Conservation (phyloP, 2,797 vertebrate species). For the Mormyrops boulengeri region DNA sequence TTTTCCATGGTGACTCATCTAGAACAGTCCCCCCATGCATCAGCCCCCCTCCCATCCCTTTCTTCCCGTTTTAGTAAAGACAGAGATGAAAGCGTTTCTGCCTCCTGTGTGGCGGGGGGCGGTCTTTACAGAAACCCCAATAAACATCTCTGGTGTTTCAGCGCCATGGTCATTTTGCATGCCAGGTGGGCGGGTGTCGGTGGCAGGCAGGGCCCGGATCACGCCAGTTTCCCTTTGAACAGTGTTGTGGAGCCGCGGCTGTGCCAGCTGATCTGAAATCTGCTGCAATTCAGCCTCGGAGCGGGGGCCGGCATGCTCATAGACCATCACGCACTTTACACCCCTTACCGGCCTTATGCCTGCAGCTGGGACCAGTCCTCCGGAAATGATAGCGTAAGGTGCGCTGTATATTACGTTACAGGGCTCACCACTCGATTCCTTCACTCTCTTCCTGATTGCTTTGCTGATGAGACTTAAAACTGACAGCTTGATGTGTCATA, state of each 20-base stretch:
- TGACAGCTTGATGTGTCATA: background rate
- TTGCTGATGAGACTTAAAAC: background rate
- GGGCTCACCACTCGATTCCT: background rate
- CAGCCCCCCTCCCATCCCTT: background rate
- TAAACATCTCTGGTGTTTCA: conserved; percentile 4
- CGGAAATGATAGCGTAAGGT: background rate
- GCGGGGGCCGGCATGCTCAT: background rate
- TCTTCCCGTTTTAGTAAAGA: background rate
- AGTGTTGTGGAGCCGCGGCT: conserved; percentile 33
- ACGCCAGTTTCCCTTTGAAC: conserved; percentile 39
- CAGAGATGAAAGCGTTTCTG: background rate
- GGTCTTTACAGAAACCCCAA: background rate
- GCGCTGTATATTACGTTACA: background rate
- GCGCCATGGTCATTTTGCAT: conserved; percentile 15
- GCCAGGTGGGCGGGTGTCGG: background rate
- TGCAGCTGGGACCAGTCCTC: background rate
- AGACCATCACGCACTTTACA: background rate
- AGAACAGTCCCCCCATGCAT: background rate
- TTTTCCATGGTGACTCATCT: background rate
- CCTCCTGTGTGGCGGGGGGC: background rate
- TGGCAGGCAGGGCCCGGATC: conserved; percentile 12
- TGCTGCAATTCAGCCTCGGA: background rate
- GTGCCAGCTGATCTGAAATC: background rate
- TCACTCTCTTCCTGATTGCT: background rate
- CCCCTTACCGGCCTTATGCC: background rate